Base-by-base conservation (phyloP, 2,113 vertebrate genomes). In the Stigmatopora argus region DNA sequence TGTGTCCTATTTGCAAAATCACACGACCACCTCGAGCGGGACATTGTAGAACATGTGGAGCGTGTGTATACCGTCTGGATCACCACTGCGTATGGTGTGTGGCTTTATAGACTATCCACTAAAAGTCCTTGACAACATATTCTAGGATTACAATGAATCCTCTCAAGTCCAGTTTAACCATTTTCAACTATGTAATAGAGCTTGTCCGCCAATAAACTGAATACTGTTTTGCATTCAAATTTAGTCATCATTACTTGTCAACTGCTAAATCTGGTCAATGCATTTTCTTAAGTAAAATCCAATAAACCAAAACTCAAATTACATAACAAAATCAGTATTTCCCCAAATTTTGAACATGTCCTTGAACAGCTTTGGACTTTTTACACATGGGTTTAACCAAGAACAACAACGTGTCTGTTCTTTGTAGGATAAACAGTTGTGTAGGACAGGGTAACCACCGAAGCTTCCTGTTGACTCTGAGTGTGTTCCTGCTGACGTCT, bases 1-100 rank as follows among this genome's bases (percentile, higher is more conserved):
- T 83, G 81, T 96, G 94, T 63, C 10, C 87, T 2, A 80, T 88
- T 61, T 99, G 97, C 78, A 93, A 90, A 80, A 82, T 94, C 81
- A 78, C 90, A 58, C 91, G 92, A 6, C 94, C 95, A 3, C 92
- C 93, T 0, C 90, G 96, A 58, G 93, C 96, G 0, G 96, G 97
- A 80, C 96, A 98, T 74, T 98, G 97, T 90, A 87, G 93, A 49
- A 94, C 96, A 45, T 99, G 97, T 18, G 91, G 93, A 41, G 79
- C 87, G 64, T 98, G 97, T 55, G 91, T 98, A 15, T 90, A 85
- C 71, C 92, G 96, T 38, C 85, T 98, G 91, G 97, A 99, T 80
- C 96, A 99, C 78, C 96, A 99, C 72, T 99, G 96, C 69, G 92
- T 99, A 90, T 98, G 97, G 97, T 99, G 93, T 73, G 94, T 94